These are phyloP conservation scores for Callospermophilus lateralis DNA, from an alignment of 2,113 vertebrate species.

Conservation along the genomic window DNA sequence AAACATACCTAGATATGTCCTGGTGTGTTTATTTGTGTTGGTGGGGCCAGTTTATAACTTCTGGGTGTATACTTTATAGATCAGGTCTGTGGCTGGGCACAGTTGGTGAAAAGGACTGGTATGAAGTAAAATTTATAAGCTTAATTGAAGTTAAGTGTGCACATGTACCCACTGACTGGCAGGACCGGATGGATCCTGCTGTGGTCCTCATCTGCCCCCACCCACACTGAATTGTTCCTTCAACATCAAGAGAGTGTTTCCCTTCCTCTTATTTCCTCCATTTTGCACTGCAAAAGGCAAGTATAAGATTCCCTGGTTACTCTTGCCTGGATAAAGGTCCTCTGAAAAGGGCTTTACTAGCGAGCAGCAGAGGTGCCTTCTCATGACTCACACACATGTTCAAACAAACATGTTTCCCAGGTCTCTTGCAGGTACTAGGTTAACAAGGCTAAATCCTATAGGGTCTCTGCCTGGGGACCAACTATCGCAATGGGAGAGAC, in stretches of 20 bases:
- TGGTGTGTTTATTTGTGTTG: background rate
- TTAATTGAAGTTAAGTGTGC: background rate
- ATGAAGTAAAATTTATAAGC: background rate
- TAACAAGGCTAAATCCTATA: background rate
- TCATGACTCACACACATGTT: background rate
- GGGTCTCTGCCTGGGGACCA: background rate
- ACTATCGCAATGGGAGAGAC: background rate
- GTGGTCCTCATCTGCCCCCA: background rate
- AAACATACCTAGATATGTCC: background rate
- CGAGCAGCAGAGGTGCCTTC: background rate
- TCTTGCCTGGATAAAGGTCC: background rate
- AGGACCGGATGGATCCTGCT: background rate
- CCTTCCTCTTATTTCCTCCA: background rate
- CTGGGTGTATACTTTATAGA: background rate
- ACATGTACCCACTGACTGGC: background rate
- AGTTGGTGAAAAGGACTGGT: too few relatives aligned
- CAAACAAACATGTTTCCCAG: background rate
- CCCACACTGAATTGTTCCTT: background rate
- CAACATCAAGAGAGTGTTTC: background rate
- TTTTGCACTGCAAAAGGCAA: background rate
- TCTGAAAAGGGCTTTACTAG: background rate
- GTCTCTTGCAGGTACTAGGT: background rate
- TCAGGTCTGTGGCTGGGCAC: background rate
- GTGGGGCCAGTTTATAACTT: background rate
- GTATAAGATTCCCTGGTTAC: background rate